Conservation (phyloP, 2,888 invertebrate genomes). For the Masnerella sp. region DNA sequence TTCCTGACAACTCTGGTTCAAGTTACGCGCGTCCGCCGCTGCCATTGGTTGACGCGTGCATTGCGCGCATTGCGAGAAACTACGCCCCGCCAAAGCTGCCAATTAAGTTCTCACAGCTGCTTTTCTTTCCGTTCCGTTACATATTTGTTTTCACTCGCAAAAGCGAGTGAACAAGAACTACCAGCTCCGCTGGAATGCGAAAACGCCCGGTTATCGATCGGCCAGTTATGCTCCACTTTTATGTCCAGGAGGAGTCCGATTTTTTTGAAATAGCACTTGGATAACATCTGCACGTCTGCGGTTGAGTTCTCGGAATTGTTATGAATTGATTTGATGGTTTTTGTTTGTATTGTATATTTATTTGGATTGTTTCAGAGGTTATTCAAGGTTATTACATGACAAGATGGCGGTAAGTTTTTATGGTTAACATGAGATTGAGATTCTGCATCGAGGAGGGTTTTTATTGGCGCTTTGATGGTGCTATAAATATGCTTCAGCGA, state of each 20-base stretch:
- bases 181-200: conserved; percentile 21
- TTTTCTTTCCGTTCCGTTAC: conserved; percentile 48
- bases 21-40: conserved; percentile 58
- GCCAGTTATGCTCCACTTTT: conserved; percentile 18
- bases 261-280: conserved; percentile 33
- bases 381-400: too few relatives aligned
- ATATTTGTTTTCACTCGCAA: conserved; percentile 39
- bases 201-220: conserved; percentile 30
- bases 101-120: conserved; percentile 56
- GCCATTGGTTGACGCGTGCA: conserved; percentile 43
- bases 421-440: too few relatives aligned
- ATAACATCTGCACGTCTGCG: too few relatives aligned
- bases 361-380: too few relatives aligned
- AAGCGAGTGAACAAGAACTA: conserved; percentile 14
- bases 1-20: conserved; percentile 65
- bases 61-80: conserved; percentile 40
- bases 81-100: conserved; percentile 33
- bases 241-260: conserved; percentile 17
- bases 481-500: too few relatives aligned
- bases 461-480: too few relatives aligned
- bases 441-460: too few relatives aligned
- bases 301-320: too few relatives aligned
- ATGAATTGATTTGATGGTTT: too few relatives aligned
- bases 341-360: too few relatives aligned
- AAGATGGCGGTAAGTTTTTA: too few relatives aligned